Conservation (phyloP, 2,888 invertebrate species). For the Holacanthella duospinosa region DNA sequence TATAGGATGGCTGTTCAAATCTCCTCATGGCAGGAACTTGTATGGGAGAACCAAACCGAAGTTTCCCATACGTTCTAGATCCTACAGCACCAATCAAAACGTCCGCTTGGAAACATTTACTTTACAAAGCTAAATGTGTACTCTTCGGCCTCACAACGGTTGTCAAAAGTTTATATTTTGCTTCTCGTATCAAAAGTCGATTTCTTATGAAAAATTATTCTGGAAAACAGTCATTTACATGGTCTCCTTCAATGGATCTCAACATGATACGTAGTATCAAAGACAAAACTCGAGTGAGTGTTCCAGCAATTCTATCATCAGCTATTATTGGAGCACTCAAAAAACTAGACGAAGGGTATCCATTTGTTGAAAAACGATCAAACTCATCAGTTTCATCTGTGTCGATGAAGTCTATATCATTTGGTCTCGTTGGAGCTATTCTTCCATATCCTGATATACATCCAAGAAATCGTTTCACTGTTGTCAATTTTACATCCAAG, state of each 20-base stretch:
- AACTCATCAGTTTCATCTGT: too few relatives aligned
- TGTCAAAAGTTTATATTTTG: conserved; percentile 22
- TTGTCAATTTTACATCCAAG: conserved; percentile 18
- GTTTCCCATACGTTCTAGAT: conserved; percentile 26
- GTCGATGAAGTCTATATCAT: conserved; percentile 14
- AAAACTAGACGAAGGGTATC: conserved; percentile 17
- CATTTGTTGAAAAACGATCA: not conserved
- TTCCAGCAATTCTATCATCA: conserved; percentile 23
- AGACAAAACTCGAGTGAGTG: conserved; percentile 12
- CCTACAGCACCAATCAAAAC: conserved; percentile 17
- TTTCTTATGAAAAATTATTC: conserved; percentile 20
- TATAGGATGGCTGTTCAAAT: conserved; percentile 22
- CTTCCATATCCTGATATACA: conserved; percentile 24
- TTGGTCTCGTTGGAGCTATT: conserved; percentile 29
- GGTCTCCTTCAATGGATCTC: conserved; percentile 21
- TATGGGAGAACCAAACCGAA: conserved; percentile 19
- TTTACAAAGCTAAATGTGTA: conserved; percentile 19
- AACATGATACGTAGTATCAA: conserved; percentile 16
- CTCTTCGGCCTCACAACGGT: conserved; percentile 24
- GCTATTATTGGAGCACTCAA: conserved; percentile 18
- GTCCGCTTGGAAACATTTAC: conserved; percentile 13
- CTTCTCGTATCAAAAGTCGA: conserved; percentile 18
- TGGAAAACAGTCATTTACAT: conserved; percentile 22
- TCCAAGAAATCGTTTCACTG: conserved; percentile 29
- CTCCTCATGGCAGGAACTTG: conserved; percentile 23